Evolutionary conservation across 2,797 vertebrate genomes (phyloP).

Genomic region (Buphagus erythrorhynchus): DNA sequence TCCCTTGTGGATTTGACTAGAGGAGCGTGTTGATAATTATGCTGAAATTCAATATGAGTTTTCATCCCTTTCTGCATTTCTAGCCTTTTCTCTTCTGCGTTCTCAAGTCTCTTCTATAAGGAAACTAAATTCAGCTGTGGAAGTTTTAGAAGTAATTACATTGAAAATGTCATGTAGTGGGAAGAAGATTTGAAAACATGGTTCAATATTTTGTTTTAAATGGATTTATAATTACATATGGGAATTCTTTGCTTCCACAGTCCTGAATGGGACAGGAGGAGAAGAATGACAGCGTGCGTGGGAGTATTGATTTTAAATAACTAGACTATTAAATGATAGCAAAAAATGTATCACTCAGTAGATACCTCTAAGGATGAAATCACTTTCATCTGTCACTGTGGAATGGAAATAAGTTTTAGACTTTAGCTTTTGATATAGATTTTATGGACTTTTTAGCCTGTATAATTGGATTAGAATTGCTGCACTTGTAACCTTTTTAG

Average conservation of each 20-base stretch:
- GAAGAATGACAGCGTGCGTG: constrained; percentile 33
- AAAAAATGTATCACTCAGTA: constrained; percentile 11
- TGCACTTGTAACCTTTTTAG: neutral
- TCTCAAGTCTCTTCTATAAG: neutral
- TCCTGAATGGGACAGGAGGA: constrained; percentile 2
- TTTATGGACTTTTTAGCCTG: neutral
- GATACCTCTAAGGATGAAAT: neutral
- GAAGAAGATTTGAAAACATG: neutral
- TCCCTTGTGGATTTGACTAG: neutral
- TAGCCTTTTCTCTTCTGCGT: neutral
- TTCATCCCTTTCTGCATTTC: neutral
- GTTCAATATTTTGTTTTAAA: constrained; percentile 55
- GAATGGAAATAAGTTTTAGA: neutral
- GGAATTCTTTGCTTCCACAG: constrained; percentile 21
- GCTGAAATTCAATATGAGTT: neutral
- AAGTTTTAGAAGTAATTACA: neutral
- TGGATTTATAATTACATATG: constrained; percentile 11
- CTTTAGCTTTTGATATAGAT: neutral
- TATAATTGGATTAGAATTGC: constrained; percentile 8
- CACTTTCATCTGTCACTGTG: neutral
- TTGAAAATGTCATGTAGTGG: neutral
- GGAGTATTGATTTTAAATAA: constrained; percentile 60
- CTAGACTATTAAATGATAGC: constrained; percentile 45
- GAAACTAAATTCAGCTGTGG: neutral
- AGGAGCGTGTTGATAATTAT: neutral